Conservation (phyloP, 2,113 vertebrate genomes). For the Cryptotis parvus region DNA sequence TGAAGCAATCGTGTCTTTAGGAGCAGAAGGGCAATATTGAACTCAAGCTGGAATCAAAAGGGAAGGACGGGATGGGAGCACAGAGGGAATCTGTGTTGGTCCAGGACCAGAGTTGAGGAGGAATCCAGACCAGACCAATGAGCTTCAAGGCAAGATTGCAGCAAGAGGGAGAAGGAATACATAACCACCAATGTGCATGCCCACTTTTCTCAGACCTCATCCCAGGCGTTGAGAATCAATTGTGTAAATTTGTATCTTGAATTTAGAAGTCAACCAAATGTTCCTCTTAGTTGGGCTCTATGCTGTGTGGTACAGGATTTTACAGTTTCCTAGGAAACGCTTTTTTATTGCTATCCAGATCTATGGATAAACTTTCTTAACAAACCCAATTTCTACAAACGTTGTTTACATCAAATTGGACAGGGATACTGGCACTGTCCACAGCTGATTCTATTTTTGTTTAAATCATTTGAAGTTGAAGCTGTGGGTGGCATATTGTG, state of each 20-base stretch:
- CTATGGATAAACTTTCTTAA: conserved; percentile 95
- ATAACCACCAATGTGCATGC: conserved; percentile 77
- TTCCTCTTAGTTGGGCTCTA: conserved; percentile 93
- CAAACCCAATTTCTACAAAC: conserved; percentile 91
- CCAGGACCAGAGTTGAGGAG: conserved; percentile 65
- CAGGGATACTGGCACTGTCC: conserved; percentile 89
- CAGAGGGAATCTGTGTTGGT: conserved; percentile 69
- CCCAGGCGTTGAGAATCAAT: conserved; percentile 84
- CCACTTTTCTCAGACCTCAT: conserved; percentile 83
- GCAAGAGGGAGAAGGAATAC: conserved; percentile 74
- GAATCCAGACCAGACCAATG: conserved; percentile 82
- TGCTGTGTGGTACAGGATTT: conserved; percentile 94
- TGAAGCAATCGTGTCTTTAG: conserved; percentile 92
- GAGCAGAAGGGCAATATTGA: conserved; percentile 92
- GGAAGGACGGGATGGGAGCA: conserved; percentile 63
- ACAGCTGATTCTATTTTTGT: conserved; percentile 89
- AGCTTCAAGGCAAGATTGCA: conserved; percentile 81
- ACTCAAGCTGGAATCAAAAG: conserved; percentile 73
- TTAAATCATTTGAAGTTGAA: conserved; percentile 88
- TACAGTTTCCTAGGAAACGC: conserved; percentile 99
- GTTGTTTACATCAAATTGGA: conserved; percentile 91
- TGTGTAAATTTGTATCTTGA: conserved; percentile 88
- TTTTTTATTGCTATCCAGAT: conserved; percentile 96
- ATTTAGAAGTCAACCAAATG: conserved; percentile 87
- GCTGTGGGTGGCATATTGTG: conserved; percentile 87